Evolutionary conservation across 2,797 vertebrate species (phyloP).

Genomic region (Geotrypetes seraphini): DNA sequence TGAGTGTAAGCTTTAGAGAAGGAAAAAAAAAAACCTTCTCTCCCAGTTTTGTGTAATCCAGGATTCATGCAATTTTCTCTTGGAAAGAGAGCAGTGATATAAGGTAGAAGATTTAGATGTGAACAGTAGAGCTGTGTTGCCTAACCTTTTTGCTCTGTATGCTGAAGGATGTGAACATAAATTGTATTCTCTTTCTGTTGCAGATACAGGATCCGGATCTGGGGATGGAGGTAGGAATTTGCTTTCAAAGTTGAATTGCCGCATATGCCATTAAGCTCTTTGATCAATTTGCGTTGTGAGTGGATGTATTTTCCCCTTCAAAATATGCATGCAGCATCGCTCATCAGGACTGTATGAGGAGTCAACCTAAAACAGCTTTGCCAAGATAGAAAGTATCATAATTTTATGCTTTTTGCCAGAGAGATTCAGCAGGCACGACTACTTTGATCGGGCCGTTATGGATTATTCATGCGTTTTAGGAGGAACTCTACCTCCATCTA

Average conservation of each 20-base stretch:
- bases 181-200: conserved; percentile 40
- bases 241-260: too few species aligned
- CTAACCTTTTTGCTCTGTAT: conserved; percentile 5
- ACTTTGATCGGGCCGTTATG: conserved; percentile 8
- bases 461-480: conserved; percentile 25
- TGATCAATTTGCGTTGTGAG: background rate
- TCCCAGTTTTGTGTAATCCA: conserved; percentile 15
- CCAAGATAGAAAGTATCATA: conserved; percentile 16
- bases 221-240: conserved; percentile 85
- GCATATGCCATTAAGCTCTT: background rate
- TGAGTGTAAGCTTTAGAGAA: conserved; percentile 7
- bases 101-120: background rate
- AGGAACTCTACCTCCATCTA: conserved; percentile 33
- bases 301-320: conserved; percentile 1
- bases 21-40: conserved; percentile 4
- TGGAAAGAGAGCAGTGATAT: conserved; percentile 12
- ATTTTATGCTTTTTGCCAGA: conserved; percentile 16
- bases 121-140: conserved; percentile 1
- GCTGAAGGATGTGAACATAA: conserved; percentile 1
- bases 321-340: background rate
- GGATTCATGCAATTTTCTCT: conserved; percentile 22
- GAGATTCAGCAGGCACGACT: conserved; percentile 20
- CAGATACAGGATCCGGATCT: conserved; percentile 93
- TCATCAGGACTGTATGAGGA: conserved; percentile 2
- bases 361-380: conserved; percentile 17